Percentiles rank a stretch among this genome's conserved stretches.
phyloP scores from a whole-genome alignment of 2,113 vertebrate genomes.

The Plecotus auritus region DNA sequence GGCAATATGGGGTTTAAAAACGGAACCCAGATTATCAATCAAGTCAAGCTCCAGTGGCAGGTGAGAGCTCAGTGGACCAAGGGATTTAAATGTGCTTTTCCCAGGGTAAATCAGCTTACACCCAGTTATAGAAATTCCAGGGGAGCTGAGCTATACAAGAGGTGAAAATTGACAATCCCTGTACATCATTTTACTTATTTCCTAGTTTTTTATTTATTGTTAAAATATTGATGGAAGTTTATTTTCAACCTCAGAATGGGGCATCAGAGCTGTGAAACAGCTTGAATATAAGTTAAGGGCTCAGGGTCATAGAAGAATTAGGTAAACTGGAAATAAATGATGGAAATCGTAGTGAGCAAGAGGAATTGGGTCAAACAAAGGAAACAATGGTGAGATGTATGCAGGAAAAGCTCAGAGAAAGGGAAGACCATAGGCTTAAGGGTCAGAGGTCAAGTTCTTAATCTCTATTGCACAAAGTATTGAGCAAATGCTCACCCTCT shows the following conservation, averaged over 20 bases:
- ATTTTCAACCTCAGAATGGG: constrained; percentile 20
- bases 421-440: neutral
- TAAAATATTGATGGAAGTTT: neutral
- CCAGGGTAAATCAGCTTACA: neutral
- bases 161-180: neutral
- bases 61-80: neutral
- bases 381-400: neutral
- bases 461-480: neutral
- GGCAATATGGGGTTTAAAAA: neutral
- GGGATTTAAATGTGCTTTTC: neutral
- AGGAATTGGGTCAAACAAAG: neutral
- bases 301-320: neutral
- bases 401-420: neutral
- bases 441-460: neutral
- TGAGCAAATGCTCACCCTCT: neutral
- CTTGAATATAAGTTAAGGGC: neutral
- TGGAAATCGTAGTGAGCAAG: neutral
- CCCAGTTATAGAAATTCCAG: neutral
- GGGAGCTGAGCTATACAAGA: neutral
- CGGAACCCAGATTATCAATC: neutral
- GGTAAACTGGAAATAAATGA: neutral
- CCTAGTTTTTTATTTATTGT: constrained; percentile 1
- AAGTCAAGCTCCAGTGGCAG: neutral
- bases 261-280: neutral
- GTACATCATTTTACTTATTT: neutral